A percentile compares a stretch with the other conserved stretches of the same genome.
phyloP scores from a whole-genome alignment of 1,140 invertebrate genomes.

The Drosophila repletoides region DNA sequence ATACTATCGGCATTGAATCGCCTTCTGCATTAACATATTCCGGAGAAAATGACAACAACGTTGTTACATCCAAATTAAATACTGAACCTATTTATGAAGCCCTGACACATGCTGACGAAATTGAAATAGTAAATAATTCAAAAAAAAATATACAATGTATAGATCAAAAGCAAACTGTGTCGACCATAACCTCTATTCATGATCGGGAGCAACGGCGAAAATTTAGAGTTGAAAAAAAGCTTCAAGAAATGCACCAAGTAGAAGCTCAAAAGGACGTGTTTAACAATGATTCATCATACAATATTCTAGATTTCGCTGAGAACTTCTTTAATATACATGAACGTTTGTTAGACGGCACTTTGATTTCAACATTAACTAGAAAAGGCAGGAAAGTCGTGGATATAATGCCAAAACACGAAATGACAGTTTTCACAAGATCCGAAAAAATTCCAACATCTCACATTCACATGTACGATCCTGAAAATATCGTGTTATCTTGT shows the following conservation, averaged over 20 bases:
- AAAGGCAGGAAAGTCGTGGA: conserved; percentile 90
- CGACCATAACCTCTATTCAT: too few species aligned
- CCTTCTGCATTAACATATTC: conserved; percentile 86
- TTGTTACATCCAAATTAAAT: conserved; percentile 49
- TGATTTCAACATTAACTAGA: conserved; percentile 94
- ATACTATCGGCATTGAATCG: conserved; percentile 84
- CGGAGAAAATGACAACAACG: conserved; percentile 69
- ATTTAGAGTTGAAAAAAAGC: conserved; percentile 91
- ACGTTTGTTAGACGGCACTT: conserved; percentile 91
- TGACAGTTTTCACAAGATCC: conserved; percentile 94
- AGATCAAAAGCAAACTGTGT: too few species aligned
- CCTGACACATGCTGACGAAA: conserved; percentile 82
- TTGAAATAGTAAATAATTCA: background rate
- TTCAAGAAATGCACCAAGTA: conserved; percentile 88
- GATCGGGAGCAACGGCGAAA: conserved; percentile 90
- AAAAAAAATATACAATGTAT: too few species aligned
- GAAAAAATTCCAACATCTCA: conserved; percentile 96
- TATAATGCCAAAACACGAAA: conserved; percentile 93
- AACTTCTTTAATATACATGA: conserved; percentile 96
- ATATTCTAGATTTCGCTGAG: conserved; percentile 96
- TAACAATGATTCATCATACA: conserved; percentile 85
- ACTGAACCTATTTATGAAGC: conserved; percentile 93
- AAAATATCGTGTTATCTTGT: conserved; percentile 95
- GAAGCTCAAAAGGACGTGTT: conserved; percentile 83
- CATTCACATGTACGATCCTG: conserved; percentile 97